Percentiles rank a stretch among this genome's conserved stretches.
These are phyloP conservation scores for Channa striata DNA, from an alignment of 2,797 vertebrate species.

Conservation along the genomic window DNA sequence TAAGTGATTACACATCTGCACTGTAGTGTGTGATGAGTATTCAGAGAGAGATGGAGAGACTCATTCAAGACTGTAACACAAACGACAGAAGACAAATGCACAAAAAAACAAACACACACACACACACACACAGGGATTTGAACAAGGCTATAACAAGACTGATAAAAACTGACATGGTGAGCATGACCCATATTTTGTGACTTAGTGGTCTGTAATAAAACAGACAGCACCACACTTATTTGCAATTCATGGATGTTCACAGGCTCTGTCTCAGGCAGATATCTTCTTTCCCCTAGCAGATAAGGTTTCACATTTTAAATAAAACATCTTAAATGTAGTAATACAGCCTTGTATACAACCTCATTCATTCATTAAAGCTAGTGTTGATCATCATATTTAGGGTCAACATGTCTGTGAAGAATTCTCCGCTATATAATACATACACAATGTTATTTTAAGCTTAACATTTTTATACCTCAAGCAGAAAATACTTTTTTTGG, in stretches of 20 bases:
- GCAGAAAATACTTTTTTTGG: not conserved
- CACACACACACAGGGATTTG: conserved; percentile 36
- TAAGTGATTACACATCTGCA: conserved; percentile 15
- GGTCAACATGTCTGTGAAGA: conserved; percentile 1
- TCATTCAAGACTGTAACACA: conserved; percentile 14
- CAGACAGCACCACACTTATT: conserved; percentile 49
- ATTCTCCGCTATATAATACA: not conserved
- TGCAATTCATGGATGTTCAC: conserved; percentile 38
- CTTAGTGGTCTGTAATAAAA: conserved; percentile 52
- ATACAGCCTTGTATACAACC: conserved; percentile 44
- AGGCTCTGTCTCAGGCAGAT: conserved; percentile 56
- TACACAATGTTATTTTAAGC: too few relatives aligned
- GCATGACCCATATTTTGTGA: conserved; percentile 63
- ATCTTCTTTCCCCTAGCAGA: conserved; percentile 73
- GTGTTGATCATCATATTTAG: conserved; percentile 8
- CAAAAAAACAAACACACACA: conserved; percentile 18
- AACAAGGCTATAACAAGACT: conserved; percentile 40
- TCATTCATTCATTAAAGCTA: conserved; percentile 40
- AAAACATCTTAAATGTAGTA: conserved; percentile 84
- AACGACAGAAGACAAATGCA: conserved; percentile 29
- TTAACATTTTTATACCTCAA: not conserved
- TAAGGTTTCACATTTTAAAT: conserved; percentile 86
- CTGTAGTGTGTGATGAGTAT: not conserved
- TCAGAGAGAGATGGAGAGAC: not conserved
- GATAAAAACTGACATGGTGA: conserved; percentile 57